Percentiles rank a stretch among this genome's conserved stretches.
Conservation (phyloP, 1,140 invertebrate genomes). For the Hylaeus volcanicus region DNA sequence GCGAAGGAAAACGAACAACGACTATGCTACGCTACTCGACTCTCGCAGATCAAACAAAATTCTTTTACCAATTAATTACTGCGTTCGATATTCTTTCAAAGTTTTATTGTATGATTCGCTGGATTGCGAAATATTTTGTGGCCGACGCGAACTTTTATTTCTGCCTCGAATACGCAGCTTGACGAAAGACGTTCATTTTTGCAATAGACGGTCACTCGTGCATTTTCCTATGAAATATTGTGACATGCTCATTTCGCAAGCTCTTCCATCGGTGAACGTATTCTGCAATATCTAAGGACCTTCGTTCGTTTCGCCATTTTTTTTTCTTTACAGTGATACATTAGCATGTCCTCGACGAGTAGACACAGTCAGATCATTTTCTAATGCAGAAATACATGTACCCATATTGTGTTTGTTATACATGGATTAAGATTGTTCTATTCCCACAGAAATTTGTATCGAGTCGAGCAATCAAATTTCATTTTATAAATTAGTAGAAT, state of each 20-base stretch:
- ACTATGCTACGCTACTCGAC: conserved; percentile 14
- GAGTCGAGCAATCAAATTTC: too few species aligned
- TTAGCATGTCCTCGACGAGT: not conserved
- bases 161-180: not conserved
- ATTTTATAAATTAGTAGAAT: too few species aligned
- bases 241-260: conserved; percentile 45
- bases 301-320: conserved; percentile 19
- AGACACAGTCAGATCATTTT: not conserved
- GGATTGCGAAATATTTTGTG: not conserved
- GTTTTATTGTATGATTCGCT: not conserved
- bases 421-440: too few species aligned
- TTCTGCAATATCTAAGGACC: conserved; percentile 14
- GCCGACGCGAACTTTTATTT: conserved; percentile 13
- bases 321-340: not conserved
- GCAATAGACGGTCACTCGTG: conserved; percentile 22
- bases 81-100: not conserved
- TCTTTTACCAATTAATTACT: not conserved
- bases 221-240: conserved; percentile 34
- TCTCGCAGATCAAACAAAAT: not conserved
- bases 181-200: conserved; percentile 36
- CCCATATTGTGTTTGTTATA: not conserved
- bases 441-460: too few species aligned
- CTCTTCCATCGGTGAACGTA: conserved; percentile 34
- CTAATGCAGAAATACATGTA: not conserved
- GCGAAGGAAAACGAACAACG: too few species aligned